Conservation (phyloP, 1,140 invertebrate species). For the Pseudomyrmex dendroicus region DNA sequence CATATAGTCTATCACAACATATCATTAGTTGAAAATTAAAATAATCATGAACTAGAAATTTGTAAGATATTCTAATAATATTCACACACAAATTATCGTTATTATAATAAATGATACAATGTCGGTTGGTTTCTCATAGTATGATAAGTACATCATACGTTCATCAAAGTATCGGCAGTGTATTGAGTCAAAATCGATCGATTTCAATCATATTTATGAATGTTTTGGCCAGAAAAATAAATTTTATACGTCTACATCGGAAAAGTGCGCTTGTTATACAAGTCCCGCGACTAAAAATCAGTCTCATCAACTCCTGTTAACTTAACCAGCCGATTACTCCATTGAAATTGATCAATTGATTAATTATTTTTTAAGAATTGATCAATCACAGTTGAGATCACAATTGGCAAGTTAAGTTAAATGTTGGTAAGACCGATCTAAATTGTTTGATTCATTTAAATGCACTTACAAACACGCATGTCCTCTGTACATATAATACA, state of each 20-base stretch:
- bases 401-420: too few species aligned
- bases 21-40: slow-evolving; percentile 39
- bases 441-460: slow-evolving; percentile 10
- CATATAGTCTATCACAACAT: slow-evolving; percentile 46
- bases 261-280: slow-evolving; percentile 18
- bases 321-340: too few species aligned
- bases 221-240: slow-evolving; percentile 7
- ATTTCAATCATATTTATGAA: not conserved
- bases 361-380: too few species aligned
- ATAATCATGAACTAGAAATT: slow-evolving; percentile 16
- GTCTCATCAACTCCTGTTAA: too few species aligned
- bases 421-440: not conserved
- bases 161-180: slow-evolving; percentile 43
- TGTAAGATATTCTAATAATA: slow-evolving; percentile 38
- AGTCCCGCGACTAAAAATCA: not conserved
- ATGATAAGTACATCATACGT: slow-evolving; percentile 18
- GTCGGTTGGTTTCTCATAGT: not conserved
- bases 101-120: slow-evolving; percentile 10
- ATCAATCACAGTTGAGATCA: too few species aligned
- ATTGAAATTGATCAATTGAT: too few species aligned
- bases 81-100: slow-evolving; percentile 6
- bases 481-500: slow-evolving; percentile 59
- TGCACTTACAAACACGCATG: slow-evolving; percentile 6
- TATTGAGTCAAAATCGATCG: slow-evolving; percentile 3
- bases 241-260: slow-evolving; percentile 1